Evolutionary conservation across 1,140 invertebrate species (phyloP), one percentile per base, ranked within the genome.

Genomic region (Lepidurus arcticus): DNA sequence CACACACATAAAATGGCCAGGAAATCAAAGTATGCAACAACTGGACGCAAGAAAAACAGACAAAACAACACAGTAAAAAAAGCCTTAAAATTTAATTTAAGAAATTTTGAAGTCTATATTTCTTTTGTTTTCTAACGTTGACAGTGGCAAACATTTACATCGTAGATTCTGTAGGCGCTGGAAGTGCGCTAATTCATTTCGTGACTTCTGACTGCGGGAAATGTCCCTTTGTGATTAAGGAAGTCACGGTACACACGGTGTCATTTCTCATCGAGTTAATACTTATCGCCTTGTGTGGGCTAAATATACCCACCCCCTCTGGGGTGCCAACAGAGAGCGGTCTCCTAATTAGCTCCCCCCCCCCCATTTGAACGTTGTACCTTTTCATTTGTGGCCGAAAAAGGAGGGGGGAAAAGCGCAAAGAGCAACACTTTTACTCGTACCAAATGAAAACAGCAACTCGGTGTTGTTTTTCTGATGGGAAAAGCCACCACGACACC

Each of bases 241-340:
- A 65, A 65, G 21, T 65, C 53, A 65, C 21, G 53, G 53, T 65
- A 65, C 53, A 65, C 53, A n/a, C 13, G 53, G 53, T 65, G 13
- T 65, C 53, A 65, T 65, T 65, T 65, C 53, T 65, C 53, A 65
- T 65, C 53, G 21, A 13, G 21, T 65, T 65, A 65, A 65, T 65
- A 65, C 53, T 65, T 65, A 65, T 65, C 53, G 53, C 53, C 53
- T 65, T 65, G 53, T 65, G 53, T 65, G 53, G 53, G 53, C 53
- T 65, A 65, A 65, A 65, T 65, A 65, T 65, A 65, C 53, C 53
- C 53, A 65, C 53, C 53, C 47, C 53, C 53, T 65, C 53, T 65
- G 53, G 53, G 53, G 53, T 65, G 53, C 53, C 53, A 65, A 65
- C 53, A 65, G 53, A 65, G 21, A 65, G 53, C 53, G 53, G 53